Conservation (phyloP, 2,888 invertebrate genomes). For the Euplagia quadripunctaria region DNA sequence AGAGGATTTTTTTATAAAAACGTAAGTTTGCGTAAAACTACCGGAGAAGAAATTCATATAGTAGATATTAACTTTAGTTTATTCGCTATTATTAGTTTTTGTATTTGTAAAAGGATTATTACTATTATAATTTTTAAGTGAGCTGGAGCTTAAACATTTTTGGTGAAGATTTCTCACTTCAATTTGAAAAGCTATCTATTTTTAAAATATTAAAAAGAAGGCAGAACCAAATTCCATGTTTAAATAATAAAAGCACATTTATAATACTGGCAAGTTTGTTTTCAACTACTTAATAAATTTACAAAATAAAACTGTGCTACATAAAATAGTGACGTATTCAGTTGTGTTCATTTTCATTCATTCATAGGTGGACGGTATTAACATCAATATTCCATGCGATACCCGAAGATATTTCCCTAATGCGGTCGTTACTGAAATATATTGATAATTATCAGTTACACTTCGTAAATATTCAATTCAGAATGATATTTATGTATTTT, state of each 20-base stretch:
- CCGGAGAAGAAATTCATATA: neutral
- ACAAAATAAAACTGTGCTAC: neutral
- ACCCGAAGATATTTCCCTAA: constrained; percentile 77
- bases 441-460: constrained; percentile 79
- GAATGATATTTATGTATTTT: constrained; percentile 37
- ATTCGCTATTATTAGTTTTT: too few species aligned
- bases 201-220: too few species aligned
- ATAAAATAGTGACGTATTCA: neutral
- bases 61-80: neutral
- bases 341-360: constrained; percentile 18
- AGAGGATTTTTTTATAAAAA: constrained; percentile 26
- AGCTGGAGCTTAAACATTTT: neutral
- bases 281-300: neutral
- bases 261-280: neutral
- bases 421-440: constrained; percentile 78
- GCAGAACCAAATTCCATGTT: too few species aligned
- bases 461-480: constrained; percentile 67
- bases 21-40: constrained; percentile 20
- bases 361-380: constrained; percentile 40
- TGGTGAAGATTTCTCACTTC: neutral
- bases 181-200: too few species aligned
- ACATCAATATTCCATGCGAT: constrained; percentile 73
- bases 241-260: too few species aligned
- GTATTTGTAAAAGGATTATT: too few species aligned
- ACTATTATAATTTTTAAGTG: too few species aligned